Conservation (phyloP, 2,797 vertebrate genomes). For the Pseudochirops cupreus region DNA sequence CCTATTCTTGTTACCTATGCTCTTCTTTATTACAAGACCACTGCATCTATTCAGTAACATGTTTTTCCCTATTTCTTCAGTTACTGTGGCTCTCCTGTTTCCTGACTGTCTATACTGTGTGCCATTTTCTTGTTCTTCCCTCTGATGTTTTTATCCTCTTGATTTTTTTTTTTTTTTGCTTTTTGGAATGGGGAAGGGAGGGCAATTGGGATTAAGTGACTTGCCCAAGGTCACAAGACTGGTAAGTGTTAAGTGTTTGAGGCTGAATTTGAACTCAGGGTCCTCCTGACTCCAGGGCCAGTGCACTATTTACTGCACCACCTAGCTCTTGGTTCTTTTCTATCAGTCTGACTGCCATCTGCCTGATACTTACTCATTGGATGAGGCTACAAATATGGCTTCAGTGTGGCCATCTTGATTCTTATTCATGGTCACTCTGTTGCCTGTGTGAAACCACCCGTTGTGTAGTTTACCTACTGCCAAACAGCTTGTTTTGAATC, state of each 20-base stretch:
- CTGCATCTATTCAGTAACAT: neutral
- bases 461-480: neutral
- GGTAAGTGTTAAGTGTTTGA: too few relatives aligned
- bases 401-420: neutral
- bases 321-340: neutral
- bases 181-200: too few relatives aligned
- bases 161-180: neutral
- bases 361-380: neutral
- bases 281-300: too few relatives aligned
- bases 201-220: too few relatives aligned
- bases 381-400: neutral
- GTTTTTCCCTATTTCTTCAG: neutral
- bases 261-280: too few relatives aligned
- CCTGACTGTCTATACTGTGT: neutral
- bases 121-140: neutral
- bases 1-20: too few relatives aligned
- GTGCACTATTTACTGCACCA: too few relatives aligned
- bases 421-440: neutral
- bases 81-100: neutral
- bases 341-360: neutral
- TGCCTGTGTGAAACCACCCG: neutral
- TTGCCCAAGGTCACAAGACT: too few relatives aligned
- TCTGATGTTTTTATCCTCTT: neutral
- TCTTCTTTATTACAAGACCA: neutral
- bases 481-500: neutral